A percentile compares a stretch with the other conserved stretches of the same genome.
Conservation (phyloP, 2,113 vertebrate species). For the Odontophorus gujanensis region DNA sequence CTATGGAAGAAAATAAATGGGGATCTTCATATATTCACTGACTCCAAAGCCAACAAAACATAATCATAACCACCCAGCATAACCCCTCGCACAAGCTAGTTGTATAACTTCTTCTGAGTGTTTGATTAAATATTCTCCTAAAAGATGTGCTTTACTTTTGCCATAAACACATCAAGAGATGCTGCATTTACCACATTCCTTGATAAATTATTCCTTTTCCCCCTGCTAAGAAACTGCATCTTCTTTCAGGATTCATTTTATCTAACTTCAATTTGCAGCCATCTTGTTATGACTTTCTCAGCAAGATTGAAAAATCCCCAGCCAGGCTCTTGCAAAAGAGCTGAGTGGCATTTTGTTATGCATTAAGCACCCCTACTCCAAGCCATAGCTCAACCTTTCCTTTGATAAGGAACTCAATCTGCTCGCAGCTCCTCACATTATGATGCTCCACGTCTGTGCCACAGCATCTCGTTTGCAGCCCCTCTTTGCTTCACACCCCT, state of each 20-base stretch:
- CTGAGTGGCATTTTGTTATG: background rate
- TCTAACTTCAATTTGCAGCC: slow-evolving; percentile 19
- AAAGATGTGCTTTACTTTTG: slow-evolving; percentile 31
- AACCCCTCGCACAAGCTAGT: background rate
- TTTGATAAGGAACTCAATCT: background rate
- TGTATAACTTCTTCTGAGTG: slow-evolving; percentile 38
- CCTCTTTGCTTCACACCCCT: background rate
- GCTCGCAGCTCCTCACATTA: background rate
- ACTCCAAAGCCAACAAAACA: slow-evolving; percentile 43
- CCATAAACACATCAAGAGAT: slow-evolving; percentile 47
- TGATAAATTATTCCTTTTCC: slow-evolving; percentile 50
- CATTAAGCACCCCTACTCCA: background rate
- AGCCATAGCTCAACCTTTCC: background rate
- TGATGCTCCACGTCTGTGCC: background rate
- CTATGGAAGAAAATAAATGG: slow-evolving; percentile 51
- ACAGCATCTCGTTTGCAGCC: background rate
- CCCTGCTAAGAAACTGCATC: background rate
- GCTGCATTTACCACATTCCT: slow-evolving; percentile 44
- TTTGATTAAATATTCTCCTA: slow-evolving; percentile 37
- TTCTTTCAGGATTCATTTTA: slow-evolving; percentile 40
- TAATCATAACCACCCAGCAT: background rate
- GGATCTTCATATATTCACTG: background rate
- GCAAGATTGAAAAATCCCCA: slow-evolving; percentile 21
- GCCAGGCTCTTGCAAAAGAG: background rate
- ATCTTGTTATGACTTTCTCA: slow-evolving; percentile 29